These are phyloP conservation scores for Catostomus latipinnis DNA, from an alignment of 2,797 vertebrate genomes.

Conservation along the genomic window DNA sequence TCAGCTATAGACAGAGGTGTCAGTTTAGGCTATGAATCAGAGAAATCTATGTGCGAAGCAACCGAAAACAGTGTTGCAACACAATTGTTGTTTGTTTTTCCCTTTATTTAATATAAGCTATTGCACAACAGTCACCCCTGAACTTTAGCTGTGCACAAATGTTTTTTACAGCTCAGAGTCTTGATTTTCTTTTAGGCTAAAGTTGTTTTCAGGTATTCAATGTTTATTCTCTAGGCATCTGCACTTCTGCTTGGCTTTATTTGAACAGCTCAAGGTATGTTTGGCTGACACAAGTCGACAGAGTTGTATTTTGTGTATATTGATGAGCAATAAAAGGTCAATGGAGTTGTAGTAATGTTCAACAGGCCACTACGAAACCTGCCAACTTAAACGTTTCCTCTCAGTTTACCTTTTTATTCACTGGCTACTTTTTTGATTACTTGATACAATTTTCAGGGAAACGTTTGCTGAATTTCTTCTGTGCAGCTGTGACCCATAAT, in stretches of 20 bases:
- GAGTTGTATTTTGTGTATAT: background rate
- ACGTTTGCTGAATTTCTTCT: background rate
- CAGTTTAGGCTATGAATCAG: no score
- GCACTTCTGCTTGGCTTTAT: background rate
- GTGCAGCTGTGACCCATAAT: conserved; percentile 80
- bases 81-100: background rate
- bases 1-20: no score
- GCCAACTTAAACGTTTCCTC: background rate
- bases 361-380: conserved; percentile 1
- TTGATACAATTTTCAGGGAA: no score
- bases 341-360: conserved; percentile 10
- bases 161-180: background rate
- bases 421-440: background rate
- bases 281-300: background rate
- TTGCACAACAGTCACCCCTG: conserved; percentile 2
- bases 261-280: background rate
- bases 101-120: background rate
- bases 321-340: conserved; percentile 1
- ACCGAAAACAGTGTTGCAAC: background rate
- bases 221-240: conserved; percentile 2
- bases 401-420: background rate
- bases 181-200: background rate
- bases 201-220: background rate
- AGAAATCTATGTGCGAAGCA: background rate
- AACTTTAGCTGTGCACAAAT: conserved; percentile 10